phyloP scores from a whole-genome alignment of 2,113 vertebrate species.

The Pristiophorus japonicus region DNA sequence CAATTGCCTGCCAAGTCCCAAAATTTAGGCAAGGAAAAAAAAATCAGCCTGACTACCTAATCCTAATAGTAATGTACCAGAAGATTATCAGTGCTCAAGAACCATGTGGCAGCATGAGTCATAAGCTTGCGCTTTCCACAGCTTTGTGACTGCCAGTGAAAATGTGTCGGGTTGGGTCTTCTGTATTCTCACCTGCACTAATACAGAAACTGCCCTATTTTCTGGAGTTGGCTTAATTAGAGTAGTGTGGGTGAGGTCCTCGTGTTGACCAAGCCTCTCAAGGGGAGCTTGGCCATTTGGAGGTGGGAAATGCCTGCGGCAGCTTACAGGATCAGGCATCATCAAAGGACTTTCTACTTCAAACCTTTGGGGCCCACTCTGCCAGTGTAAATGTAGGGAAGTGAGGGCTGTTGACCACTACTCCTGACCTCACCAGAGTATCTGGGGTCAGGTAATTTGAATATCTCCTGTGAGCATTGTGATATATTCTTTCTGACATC shows the following conservation, averaged over 20 bases:
- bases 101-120: too few species aligned
- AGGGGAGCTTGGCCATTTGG: neutral
- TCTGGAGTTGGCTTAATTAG: neutral
- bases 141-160: too few species aligned
- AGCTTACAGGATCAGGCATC: too few species aligned
- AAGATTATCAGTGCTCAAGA: too few species aligned
- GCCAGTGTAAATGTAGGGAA: neutral
- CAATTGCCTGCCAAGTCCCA: too few species aligned
- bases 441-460: neutral
- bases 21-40: too few species aligned
- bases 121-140: too few species aligned
- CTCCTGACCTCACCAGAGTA: neutral
- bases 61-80: too few species aligned
- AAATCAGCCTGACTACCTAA: too few species aligned
- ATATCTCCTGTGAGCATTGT: neutral
- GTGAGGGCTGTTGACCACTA: neutral
- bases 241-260: neutral
- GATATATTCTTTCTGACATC: too few species aligned
- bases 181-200: too few species aligned
- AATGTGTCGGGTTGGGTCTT: too few species aligned
- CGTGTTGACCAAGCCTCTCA: neutral
- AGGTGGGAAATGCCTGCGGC: neutral
- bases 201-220: neutral
- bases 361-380: neutral
- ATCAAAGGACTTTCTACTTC: neutral